A percentile compares a stretch with the other conserved stretches of the same genome.
These are phyloP conservation scores for Morone chrysops DNA, from an alignment of 2,113 vertebrate species.

Conservation along the genomic window DNA sequence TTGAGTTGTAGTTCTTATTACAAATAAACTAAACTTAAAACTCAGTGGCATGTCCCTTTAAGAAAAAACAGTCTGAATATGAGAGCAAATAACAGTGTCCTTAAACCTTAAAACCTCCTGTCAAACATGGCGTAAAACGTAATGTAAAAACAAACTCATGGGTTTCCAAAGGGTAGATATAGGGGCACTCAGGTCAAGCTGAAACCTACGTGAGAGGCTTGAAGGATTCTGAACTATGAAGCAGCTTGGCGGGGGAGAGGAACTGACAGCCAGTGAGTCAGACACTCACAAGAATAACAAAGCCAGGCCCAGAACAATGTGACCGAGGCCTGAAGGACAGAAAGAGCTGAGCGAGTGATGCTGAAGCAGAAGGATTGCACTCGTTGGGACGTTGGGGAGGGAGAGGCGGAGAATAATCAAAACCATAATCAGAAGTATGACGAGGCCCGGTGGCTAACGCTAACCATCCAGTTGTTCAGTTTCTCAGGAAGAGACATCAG, in stretches of 20 bases:
- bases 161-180: background rate
- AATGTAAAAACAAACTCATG: background rate
- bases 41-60: too few species aligned
- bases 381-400: background rate
- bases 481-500: too few species aligned
- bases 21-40: too few species aligned
- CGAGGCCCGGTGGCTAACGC: too few species aligned
- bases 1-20: too few species aligned
- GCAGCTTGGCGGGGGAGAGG: background rate
- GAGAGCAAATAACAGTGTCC: background rate
- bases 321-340: background rate
- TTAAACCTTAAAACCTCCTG: background rate
- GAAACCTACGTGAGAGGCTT: background rate
- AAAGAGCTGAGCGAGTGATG: background rate
- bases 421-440: background rate
- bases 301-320: background rate
- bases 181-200: too few species aligned
- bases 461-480: too few species aligned
- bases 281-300: slow-evolving; percentile 21
- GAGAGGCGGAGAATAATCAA: background rate
- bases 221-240: background rate
- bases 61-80: background rate
- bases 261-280: slow-evolving; percentile 2
- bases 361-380: background rate
- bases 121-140: background rate